Evolutionary conservation across 2,113 vertebrate species (phyloP), one percentile per base, ranked within the genome.

Genomic region (Brachionichthys hirsutus): DNA sequence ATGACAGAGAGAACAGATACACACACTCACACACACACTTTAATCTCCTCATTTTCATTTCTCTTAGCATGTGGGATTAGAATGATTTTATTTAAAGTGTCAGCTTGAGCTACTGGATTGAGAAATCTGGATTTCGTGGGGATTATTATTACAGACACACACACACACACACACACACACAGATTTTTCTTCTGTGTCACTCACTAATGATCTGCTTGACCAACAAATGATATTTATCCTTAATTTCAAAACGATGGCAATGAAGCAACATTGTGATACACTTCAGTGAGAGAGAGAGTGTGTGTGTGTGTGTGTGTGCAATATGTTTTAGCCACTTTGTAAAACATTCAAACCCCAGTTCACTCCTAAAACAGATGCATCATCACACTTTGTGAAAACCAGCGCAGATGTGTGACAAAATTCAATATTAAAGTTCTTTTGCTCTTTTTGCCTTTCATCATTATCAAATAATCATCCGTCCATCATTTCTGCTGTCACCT

Each of bases 51-150:
- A 97, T 96, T 96, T 97, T 97, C 93, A 97, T 96, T 96, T 98
- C 93, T 95, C 92, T 93, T 94, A 93, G 94, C 90, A 92, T 90
- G 93, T 94, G 86, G 95, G 94, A 97, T 98, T 98, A 96, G 94
- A 93, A 94, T 94, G 94, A 96, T 97, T 97, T 96, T 98, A 98
- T 98, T 98, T 96, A 96, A 95, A 98, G 94, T 95, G 95, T 96
- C 94, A 95, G 94, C 92, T 94, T 98, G 95, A 95, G 95, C 93
- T 92, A 84, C 90, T 90, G 92, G 95, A 97, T 97, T 95, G 94
- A 92, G 94, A 87, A 95, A 95, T 94, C 94, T 94, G 94, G 95
- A 94, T 96, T 96, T 96, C 92, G 94, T 91, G 90, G 93, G 95
- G 94, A 97, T 97, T 98, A 96, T 94, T 94, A 82, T 88, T 92